phyloP scores from a whole-genome alignment of 2,113 vertebrate genomes.

The Orthonyx spaldingii region DNA sequence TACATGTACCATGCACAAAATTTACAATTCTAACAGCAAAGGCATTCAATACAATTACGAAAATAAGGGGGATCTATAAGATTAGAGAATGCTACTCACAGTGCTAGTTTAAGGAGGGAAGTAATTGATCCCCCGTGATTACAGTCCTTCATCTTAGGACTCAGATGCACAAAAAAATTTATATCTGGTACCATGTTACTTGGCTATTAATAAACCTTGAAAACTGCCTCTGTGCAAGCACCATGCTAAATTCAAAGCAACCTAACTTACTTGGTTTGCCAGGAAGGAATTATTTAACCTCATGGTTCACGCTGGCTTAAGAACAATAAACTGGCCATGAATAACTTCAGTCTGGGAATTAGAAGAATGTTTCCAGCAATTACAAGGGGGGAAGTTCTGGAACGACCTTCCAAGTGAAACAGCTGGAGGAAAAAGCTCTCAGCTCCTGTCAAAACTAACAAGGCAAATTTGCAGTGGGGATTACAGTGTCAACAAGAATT shows the following conservation, averaged over 20 bases:
- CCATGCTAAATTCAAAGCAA: background rate
- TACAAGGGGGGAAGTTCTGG: background rate
- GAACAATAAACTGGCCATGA: background rate
- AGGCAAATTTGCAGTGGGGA: background rate
- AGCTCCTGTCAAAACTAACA: background rate
- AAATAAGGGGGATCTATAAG: background rate
- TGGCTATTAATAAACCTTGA: background rate
- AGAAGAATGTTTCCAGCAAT: constrained; percentile 19
- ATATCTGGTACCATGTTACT: background rate
- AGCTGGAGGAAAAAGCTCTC: background rate
- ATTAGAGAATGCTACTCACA: background rate
- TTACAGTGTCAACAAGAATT: background rate
- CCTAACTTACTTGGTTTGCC: background rate
- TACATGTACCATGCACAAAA: background rate
- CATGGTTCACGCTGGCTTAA: background rate
- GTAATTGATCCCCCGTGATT: background rate
- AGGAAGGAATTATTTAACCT: background rate
- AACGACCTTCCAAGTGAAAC: constrained; percentile 7
- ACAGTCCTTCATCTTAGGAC: background rate
- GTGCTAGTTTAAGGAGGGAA: background rate
- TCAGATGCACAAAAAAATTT: background rate
- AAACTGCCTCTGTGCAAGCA: background rate
- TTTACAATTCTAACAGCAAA: background rate
- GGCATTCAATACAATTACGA: background rate
- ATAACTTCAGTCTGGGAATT: constrained; percentile 29